Conservation (phyloP, 2,113 vertebrate genomes). For the Reinhardtius hippoglossoides region DNA sequence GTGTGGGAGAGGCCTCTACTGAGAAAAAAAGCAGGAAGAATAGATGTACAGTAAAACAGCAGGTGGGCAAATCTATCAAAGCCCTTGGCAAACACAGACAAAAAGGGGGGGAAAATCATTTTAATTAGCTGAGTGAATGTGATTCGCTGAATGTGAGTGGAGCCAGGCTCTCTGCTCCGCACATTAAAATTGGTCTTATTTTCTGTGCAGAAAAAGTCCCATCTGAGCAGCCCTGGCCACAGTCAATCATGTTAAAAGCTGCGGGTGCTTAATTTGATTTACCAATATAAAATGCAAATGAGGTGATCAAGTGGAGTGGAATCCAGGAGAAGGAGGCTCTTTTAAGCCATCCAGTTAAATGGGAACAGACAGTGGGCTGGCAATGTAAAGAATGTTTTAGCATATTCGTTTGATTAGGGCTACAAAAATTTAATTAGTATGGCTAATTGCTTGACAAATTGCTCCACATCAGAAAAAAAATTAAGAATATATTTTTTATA, state of each 20-base stretch:
- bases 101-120: conserved; percentile 87
- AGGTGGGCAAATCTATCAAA: conserved; percentile 96
- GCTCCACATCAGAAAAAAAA: conserved; percentile 89
- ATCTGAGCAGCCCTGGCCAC: conserved; percentile 94
- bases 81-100: conserved; percentile 79
- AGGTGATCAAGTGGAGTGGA: conserved; percentile 99
- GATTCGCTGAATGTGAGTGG: conserved; percentile 90
- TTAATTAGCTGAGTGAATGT: conserved; percentile 99
- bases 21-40: conserved; percentile 22
- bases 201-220: conserved; percentile 94
- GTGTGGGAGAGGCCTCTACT: conserved; percentile 18
- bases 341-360: conserved; percentile 99
- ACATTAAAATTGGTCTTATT: conserved; percentile 99
- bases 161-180: conserved; percentile 84
- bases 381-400: conserved; percentile 97
- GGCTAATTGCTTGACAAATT: conserved; percentile 99
- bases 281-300: conserved; percentile 99
- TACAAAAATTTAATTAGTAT: conserved; percentile 97
- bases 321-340: conserved; percentile 92
- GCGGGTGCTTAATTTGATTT: conserved; percentile 99
- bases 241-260: conserved; percentile 99
- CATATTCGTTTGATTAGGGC: conserved; percentile 99
- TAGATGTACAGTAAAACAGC: conserved; percentile 82
- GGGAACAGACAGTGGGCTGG: conserved; percentile 94
- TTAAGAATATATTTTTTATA: conserved; percentile 84